Percentiles rank a stretch among this genome's conserved stretches.
These are phyloP conservation scores for Coregonus ussuriensis DNA, from an alignment of 2,797 vertebrate genomes.

Conservation along the genomic window DNA sequence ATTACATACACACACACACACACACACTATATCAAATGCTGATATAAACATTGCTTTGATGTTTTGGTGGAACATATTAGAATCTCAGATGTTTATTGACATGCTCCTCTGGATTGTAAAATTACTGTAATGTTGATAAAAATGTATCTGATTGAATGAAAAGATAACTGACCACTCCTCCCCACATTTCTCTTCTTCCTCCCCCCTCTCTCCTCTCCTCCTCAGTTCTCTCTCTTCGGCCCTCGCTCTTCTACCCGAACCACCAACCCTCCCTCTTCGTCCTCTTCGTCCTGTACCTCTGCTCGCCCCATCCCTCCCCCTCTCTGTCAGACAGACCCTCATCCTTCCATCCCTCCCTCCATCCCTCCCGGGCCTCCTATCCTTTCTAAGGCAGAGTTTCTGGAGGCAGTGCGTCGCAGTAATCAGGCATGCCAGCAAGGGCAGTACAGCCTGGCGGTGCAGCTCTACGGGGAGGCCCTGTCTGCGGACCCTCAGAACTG, in stretches of 20 bases:
- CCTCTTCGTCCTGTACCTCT: constrained; percentile 37
- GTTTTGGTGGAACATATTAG: neutral
- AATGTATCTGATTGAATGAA: neutral
- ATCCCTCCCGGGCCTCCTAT: constrained; percentile 55
- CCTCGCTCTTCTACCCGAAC: constrained; percentile 57
- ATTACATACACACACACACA: constrained; percentile 24
- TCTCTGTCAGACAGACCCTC: constrained; percentile 90
- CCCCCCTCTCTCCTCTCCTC: constrained; percentile 4
- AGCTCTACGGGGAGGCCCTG: constrained; percentile 87
- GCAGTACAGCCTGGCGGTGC: constrained; percentile 86
- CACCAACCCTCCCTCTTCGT: constrained; percentile 50
- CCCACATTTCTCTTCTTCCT: constrained; percentile 2
- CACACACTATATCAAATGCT: neutral
- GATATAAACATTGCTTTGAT: neutral
- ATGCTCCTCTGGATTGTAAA: neutral
- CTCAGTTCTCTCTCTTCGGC: constrained; percentile 73
- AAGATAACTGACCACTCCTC: constrained; percentile 1
- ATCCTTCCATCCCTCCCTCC: constrained; percentile 29
- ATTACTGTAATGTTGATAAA: neutral
- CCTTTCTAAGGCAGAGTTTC: constrained; percentile 90
- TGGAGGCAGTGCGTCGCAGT: constrained; percentile 92
- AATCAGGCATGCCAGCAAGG: constrained; percentile 94
- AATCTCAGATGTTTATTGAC: neutral
- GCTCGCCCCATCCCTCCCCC: constrained; percentile 65
- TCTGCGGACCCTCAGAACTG: constrained; percentile 93